Conservation (phyloP, 2,888 invertebrate genomes). For the Apodemia mormo region DNA sequence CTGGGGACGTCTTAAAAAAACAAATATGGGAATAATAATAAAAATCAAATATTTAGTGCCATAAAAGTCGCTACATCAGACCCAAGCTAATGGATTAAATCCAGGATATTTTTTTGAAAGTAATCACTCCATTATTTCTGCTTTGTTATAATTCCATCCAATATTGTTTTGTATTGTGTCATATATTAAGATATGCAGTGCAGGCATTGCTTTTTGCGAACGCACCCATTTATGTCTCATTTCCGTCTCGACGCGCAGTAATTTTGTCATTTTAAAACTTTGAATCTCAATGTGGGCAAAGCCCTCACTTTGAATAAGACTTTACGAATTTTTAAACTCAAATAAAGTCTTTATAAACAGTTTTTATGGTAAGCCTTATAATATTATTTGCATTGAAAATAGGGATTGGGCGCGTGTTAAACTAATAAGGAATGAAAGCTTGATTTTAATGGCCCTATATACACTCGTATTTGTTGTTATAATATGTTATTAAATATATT, state of each 20-base stretch:
- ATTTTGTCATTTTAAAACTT: constrained; percentile 74
- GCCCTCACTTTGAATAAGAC: constrained; percentile 64
- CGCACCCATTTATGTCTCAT: constrained; percentile 74
- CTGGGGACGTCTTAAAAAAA: too few species aligned
- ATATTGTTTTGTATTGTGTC: constrained; percentile 53
- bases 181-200: constrained; percentile 60
- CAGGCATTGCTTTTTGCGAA: constrained; percentile 59
- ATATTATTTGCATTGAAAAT: constrained; percentile 75
- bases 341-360: constrained; percentile 77
- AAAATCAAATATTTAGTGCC: too few species aligned
- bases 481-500: background rate
- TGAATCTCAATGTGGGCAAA: constrained; percentile 60
- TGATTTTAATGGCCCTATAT: constrained; percentile 63
- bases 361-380: constrained; percentile 72
- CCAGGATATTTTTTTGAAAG: background rate
- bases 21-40: too few species aligned
- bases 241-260: constrained; percentile 61
- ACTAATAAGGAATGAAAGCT: constrained; percentile 74
- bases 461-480: constrained; percentile 55
- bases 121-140: background rate
- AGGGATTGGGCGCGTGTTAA: constrained; percentile 69
- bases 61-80: too few species aligned
- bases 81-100: too few species aligned
- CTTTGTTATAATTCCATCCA: constrained; percentile 16
- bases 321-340: constrained; percentile 75